A percentile compares a stretch with the other conserved stretches of the same genome.
Conservation (phyloP, 35 echinoderm and acorn worm genomes). For the Amphiura filiformis region DNA sequence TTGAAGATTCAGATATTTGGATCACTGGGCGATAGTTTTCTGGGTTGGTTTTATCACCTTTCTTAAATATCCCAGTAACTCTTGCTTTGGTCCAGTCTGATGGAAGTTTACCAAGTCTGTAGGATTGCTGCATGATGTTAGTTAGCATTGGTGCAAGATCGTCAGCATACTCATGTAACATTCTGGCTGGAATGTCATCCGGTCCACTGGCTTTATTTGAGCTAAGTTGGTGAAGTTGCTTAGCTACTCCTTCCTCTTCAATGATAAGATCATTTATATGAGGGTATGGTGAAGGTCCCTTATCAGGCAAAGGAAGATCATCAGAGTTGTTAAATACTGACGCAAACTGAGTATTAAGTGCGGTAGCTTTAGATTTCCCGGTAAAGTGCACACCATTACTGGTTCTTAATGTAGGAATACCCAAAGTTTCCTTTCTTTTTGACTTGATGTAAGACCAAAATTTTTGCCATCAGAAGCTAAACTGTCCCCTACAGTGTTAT, state of each 20-base stretch:
- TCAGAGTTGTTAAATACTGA: slow-evolving; percentile 18
- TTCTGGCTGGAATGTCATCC: slow-evolving; percentile 18
- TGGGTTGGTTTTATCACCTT: too few species aligned
- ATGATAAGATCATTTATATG: slow-evolving; percentile 26
- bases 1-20: too few species aligned
- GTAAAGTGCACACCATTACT: slow-evolving; percentile 21
- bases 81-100: too few species aligned
- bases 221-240: slow-evolving; percentile 36
- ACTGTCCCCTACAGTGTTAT: slow-evolving; percentile 21
- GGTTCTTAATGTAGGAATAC: slow-evolving; percentile 38
- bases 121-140: too few species aligned
- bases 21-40: too few species aligned
- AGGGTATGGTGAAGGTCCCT: slow-evolving; percentile 19
- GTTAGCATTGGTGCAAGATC: slow-evolving; percentile 25
- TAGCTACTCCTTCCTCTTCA: slow-evolving; percentile 26
- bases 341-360: slow-evolving; percentile 32
- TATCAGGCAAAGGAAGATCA: neutral
- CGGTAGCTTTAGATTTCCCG: slow-evolving; percentile 4
- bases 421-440: slow-evolving; percentile 24
- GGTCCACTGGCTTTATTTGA: slow-evolving; percentile 46
- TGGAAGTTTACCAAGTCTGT: too few species aligned
- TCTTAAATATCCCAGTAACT: too few species aligned
- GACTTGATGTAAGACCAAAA: slow-evolving; percentile 35
- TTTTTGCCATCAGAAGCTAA: slow-evolving; percentile 20
- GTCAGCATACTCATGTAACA: slow-evolving; percentile 28